These are phyloP conservation scores for Sebastes ruberrimus DNA, from an alignment of 2,797 vertebrate genomes.

Conservation along the genomic window DNA sequence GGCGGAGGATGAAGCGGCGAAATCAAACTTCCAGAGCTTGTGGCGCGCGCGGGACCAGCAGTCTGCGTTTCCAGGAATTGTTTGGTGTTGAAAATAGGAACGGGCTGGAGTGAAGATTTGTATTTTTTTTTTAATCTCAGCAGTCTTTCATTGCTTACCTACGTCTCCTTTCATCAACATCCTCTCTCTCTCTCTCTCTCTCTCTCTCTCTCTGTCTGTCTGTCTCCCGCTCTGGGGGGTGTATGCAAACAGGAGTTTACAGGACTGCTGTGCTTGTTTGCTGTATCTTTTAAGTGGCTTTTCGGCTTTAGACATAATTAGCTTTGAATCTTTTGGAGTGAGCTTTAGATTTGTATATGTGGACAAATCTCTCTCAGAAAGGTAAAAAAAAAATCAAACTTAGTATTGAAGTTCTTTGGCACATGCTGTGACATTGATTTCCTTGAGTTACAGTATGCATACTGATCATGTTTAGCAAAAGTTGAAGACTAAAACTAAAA, in stretches of 20 bases:
- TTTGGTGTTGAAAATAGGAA: slow-evolving; percentile 63
- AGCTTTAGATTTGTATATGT: slow-evolving; percentile 17
- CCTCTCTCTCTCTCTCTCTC: not conserved
- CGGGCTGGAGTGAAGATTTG: slow-evolving; percentile 38
- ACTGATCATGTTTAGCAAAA: not conserved
- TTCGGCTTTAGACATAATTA: slow-evolving; percentile 41
- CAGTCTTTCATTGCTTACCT: slow-evolving; percentile 35
- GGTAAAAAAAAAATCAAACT: not conserved
- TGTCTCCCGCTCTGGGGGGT: slow-evolving; percentile 6
- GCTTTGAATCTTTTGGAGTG: slow-evolving; percentile 17
- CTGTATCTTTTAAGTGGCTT: slow-evolving; percentile 45
- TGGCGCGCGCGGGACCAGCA: slow-evolving; percentile 5
- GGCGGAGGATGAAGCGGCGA: not conserved
- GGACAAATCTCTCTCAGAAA: slow-evolving; percentile 17
- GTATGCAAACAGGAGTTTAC: slow-evolving; percentile 26
- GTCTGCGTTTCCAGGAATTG: slow-evolving; percentile 61
- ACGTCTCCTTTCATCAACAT: slow-evolving; percentile 27
- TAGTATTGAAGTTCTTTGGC: not conserved
- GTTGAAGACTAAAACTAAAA: slow-evolving; percentile 10
- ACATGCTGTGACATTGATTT: not conserved
- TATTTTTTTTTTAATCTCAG: slow-evolving; percentile 40
- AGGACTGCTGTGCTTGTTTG: slow-evolving; percentile 26
- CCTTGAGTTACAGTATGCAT: not conserved
- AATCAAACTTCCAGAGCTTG: slow-evolving; percentile 29
- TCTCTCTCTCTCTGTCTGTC: not conserved